A percentile compares a stretch with the other conserved stretches of the same genome.
Evolutionary conservation across 2,888 invertebrate genomes (phyloP).

Genomic region (Brachynemurus nebulosus): DNA sequence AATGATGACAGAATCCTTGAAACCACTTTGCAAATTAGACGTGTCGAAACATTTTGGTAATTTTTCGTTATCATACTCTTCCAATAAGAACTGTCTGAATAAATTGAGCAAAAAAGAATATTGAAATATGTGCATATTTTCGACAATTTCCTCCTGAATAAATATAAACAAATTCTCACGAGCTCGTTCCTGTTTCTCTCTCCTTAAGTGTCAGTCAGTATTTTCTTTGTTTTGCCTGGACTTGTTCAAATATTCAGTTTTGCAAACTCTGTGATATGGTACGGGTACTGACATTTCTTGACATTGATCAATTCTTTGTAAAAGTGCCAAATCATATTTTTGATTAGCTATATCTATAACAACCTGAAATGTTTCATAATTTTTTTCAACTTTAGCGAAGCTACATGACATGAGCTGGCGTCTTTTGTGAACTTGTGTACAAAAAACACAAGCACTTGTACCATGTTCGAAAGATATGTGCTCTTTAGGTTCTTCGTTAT

Average conservation of each 20-base stretch:
- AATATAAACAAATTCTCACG: conserved; percentile 15
- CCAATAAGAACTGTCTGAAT: conserved; percentile 16
- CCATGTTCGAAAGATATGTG: background rate
- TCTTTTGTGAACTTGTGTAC: conserved; percentile 13
- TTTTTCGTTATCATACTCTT: conserved; percentile 15
- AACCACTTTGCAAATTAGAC: conserved; percentile 14
- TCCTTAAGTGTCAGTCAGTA: conserved; percentile 16
- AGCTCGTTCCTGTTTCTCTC: conserved; percentile 17
- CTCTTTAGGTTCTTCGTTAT: conserved; percentile 1
- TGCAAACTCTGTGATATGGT: conserved; percentile 13
- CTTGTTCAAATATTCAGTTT: conserved; percentile 15
- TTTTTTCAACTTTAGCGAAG: conserved; percentile 6
- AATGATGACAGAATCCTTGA: conserved; percentile 10
- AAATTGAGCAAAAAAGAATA: conserved; percentile 14
- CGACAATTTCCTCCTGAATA: conserved; percentile 13
- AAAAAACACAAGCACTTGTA: conserved; percentile 15
- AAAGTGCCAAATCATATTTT: conserved; percentile 10
- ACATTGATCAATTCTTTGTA: conserved; percentile 13
- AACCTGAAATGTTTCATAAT: conserved; percentile 9
- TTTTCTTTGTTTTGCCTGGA: conserved; percentile 15
- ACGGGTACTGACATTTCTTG: conserved; percentile 14
- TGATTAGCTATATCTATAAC: conserved; percentile 8
- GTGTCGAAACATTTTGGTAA: conserved; percentile 17
- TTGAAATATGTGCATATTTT: conserved; percentile 17
- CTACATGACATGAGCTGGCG: conserved; percentile 6